Evolutionary conservation across 2,888 invertebrate species (phyloP).

Genomic region (Orgyia antiqua): DNA sequence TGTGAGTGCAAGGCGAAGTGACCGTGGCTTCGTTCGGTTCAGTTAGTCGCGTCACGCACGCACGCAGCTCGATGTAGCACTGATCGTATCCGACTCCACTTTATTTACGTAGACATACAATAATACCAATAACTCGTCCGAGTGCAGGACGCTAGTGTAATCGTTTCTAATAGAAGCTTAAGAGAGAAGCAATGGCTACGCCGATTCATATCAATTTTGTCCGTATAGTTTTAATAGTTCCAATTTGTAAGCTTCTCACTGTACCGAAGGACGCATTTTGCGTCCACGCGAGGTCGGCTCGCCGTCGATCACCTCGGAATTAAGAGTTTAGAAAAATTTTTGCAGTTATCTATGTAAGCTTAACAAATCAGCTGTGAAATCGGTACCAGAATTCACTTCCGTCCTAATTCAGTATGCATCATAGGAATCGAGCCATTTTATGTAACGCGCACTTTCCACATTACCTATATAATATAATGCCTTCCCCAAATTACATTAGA

Average conservation of each 20-base stretch:
- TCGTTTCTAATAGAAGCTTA: slow-evolving; percentile 71
- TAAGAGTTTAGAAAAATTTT: slow-evolving; percentile 66
- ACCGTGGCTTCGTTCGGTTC: slow-evolving; percentile 44
- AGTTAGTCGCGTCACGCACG: slow-evolving; percentile 26
- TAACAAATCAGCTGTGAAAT: slow-evolving; percentile 75
- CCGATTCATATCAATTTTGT: slow-evolving; percentile 77
- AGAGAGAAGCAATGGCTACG: slow-evolving; percentile 69
- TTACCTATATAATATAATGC: slow-evolving; percentile 64
- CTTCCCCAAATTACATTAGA: slow-evolving; percentile 71
- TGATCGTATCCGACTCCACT: slow-evolving; percentile 23
- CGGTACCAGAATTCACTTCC: slow-evolving; percentile 77
- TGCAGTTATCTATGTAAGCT: slow-evolving; percentile 74
- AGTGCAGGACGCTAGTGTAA: slow-evolving; percentile 59
- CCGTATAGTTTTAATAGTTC: slow-evolving; percentile 75
- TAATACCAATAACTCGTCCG: slow-evolving; percentile 40
- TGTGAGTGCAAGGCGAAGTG: slow-evolving; percentile 35
- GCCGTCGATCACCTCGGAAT: slow-evolving; percentile 46
- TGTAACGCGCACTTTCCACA: slow-evolving; percentile 72
- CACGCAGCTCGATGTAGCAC: slow-evolving; percentile 23
- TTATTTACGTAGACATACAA: slow-evolving; percentile 30
- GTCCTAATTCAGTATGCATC: slow-evolving; percentile 77
- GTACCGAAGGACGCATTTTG: slow-evolving; percentile 57
- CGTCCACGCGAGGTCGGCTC: slow-evolving; percentile 52
- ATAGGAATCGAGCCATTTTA: slow-evolving; percentile 78
- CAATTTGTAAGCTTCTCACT: slow-evolving; percentile 73